Percentiles rank a stretch among this genome's conserved stretches.
Evolutionary conservation across 2,797 vertebrate genomes (phyloP).

Genomic region (Phaenicophaeus curvirostris): DNA sequence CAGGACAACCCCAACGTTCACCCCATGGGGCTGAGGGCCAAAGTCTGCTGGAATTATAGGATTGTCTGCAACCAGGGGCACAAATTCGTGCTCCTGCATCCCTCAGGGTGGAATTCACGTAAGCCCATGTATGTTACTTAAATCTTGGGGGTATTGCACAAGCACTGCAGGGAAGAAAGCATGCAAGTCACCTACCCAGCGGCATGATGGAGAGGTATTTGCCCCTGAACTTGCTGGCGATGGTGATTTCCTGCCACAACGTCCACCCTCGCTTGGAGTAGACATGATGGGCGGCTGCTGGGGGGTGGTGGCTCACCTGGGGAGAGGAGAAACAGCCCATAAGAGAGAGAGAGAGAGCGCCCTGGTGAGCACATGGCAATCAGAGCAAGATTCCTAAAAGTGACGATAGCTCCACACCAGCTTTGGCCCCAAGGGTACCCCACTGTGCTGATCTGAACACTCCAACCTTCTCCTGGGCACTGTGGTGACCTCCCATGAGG

Average conservation of each 20-base stretch:
- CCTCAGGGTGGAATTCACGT: accelerated
- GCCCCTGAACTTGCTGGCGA: slow-evolving; percentile 98
- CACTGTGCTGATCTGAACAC: background rate
- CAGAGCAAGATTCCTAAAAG: accelerated
- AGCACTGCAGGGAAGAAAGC: background rate
- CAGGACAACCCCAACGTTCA: too few species aligned
- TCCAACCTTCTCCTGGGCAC: background rate
- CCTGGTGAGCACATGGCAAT: accelerated
- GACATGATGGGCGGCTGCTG: slow-evolving; percentile 94
- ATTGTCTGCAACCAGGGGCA: background rate
- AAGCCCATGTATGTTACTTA: background rate
- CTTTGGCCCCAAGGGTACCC: background rate
- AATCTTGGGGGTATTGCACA: accelerated
- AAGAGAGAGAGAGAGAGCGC: too few species aligned
- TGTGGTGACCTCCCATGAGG: accelerated
- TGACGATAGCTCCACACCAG: background rate
- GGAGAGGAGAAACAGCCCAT: background rate
- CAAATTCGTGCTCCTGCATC: accelerated
- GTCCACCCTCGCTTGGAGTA: slow-evolving; percentile 94
- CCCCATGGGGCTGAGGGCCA: too few species aligned
- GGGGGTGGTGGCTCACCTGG: slow-evolving; percentile 98
- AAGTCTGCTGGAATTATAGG: too few species aligned
- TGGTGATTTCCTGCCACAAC: slow-evolving; percentile 98
- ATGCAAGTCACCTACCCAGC: slow-evolving; percentile 83
- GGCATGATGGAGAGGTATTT: slow-evolving; percentile 99